Percentiles rank a stretch among this genome's conserved stretches.
Conservation (phyloP, 2,797 vertebrate genomes). For the Geotrypetes seraphini region DNA sequence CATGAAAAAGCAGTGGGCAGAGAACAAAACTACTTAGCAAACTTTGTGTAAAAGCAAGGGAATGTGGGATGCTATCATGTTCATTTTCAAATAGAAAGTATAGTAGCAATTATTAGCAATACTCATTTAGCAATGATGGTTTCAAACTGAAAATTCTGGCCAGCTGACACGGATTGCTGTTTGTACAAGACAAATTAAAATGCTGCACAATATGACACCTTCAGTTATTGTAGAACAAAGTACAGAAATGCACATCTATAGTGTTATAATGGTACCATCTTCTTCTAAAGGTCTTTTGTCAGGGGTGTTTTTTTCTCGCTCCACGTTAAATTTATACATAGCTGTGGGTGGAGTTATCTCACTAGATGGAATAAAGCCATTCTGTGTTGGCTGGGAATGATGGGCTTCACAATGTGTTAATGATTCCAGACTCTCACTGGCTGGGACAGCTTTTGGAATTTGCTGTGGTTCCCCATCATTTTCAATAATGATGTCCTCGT, state of each 20-base stretch:
- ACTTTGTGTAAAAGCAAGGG: background rate
- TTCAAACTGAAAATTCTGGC: conserved; percentile 1
- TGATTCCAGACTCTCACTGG: conserved; percentile 61
- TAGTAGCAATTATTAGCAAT: background rate
- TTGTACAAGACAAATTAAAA: background rate
- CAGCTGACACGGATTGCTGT: background rate
- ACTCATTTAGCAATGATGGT: background rate
- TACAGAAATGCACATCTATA: conserved; percentile 48
- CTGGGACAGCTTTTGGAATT: conserved; percentile 43
- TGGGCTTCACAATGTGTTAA: conserved; percentile 72
- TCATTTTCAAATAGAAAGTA: no score
- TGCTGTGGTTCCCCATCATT: conserved; percentile 53
- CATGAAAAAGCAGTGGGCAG: no score
- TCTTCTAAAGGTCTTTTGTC: conserved; percentile 73
- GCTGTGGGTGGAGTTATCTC: conserved; percentile 45
- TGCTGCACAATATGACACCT: background rate
- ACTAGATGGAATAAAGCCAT: conserved; percentile 61
- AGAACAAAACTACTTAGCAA: conserved; percentile 1
- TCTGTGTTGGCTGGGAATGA: conserved; percentile 62
- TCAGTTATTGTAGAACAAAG: background rate
- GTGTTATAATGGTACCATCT: conserved; percentile 89
- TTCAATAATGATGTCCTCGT: conserved; percentile 85
- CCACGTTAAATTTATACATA: conserved; percentile 32
- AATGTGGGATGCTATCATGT: no score
- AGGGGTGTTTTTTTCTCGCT: conserved; percentile 35